Evolutionary conservation across 2,888 invertebrate species (phyloP).

Genomic region (Xanthostigma xanthostigma): DNA sequence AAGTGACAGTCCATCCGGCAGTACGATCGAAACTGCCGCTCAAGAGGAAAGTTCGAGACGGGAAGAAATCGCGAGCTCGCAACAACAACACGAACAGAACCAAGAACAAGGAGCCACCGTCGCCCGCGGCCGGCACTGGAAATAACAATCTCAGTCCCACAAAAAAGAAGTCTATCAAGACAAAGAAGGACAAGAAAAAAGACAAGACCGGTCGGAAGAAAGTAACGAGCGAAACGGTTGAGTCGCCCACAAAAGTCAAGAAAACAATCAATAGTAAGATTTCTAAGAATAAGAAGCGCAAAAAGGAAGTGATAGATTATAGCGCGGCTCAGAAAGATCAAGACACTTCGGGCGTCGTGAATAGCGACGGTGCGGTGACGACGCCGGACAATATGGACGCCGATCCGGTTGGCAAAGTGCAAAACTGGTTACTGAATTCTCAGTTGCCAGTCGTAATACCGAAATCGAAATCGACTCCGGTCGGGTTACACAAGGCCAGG

Average conservation of each 20-base stretch:
- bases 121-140: slow-evolving; percentile 15
- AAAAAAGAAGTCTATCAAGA: slow-evolving; percentile 23
- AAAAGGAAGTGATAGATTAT: slow-evolving; percentile 67
- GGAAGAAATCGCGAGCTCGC: slow-evolving; percentile 41
- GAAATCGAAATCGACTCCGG: slow-evolving; percentile 74
- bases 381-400: slow-evolving; percentile 24
- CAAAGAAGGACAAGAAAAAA: slow-evolving; percentile 22
- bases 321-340: slow-evolving; percentile 48
- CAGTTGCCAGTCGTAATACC: slow-evolving; percentile 47
- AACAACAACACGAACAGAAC: slow-evolving; percentile 33
- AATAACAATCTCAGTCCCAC: slow-evolving; percentile 25
- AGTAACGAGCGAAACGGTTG: neutral
- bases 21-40: slow-evolving; percentile 75
- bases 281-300: slow-evolving; percentile 40
- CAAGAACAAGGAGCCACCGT: slow-evolving; percentile 9
- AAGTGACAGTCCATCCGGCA: slow-evolving; percentile 69
- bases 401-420: slow-evolving; percentile 61
- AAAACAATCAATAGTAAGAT: slow-evolving; percentile 22
- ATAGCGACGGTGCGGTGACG: slow-evolving; percentile 29
- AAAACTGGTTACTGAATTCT: slow-evolving; percentile 69
- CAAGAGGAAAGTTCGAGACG: slow-evolving; percentile 61
- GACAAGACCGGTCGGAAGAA: neutral
- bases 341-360: slow-evolving; percentile 33
- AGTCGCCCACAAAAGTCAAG: slow-evolving; percentile 27
- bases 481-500: slow-evolving; percentile 36